Base-by-base conservation (phyloP, 2,797 vertebrate genomes). In the Sebastes reedi region DNA sequence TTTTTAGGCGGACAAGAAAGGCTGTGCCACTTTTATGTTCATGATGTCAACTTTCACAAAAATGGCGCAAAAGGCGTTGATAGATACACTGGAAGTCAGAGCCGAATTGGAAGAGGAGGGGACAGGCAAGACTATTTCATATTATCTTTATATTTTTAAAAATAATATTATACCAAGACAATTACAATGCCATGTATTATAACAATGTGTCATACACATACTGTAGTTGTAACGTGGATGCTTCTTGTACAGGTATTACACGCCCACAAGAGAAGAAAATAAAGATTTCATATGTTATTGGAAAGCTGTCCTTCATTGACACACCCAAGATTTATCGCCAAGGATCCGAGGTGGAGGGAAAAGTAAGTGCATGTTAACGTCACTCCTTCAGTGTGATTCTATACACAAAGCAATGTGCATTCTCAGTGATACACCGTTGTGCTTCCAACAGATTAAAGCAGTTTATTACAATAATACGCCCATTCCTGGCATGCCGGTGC, bases 31-130 rank as follows among this genome's bases (percentile, higher is more conserved):
- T 4, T 87, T 89, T 54, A 71, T 20, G 36, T n/a, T 91, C 22
- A n/a, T 55, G 14, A 77, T 89, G 75, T 80, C 79, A 6, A 36
- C 34, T 34, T 91, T 91, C 66, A 88, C 42, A 55, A 84, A 62
- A 69, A 2, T 76, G 20, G 50, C 56, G 1, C 4, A 59, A 6
- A 69, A 83, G 22, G 29, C 14, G 0, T 3, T 68, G 11, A 2
- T 1, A 24, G 80, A 88, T 60, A 0, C 0, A 3, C 56, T 95
- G 20, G 5, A 18, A 0, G 1, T 95, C 13, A 10, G 1, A 0
- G 77, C 56, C 22, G 56, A 66, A 4, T 55, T 91, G 64, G 76
- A 90, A 34, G 94, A 95, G 71, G 88, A 94, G 8, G 94, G 91
- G 6, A 95, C 94, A 67, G 93, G 94, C 67, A 84, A 82, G 83